A percentile compares a stretch with the other conserved stretches of the same genome.
phyloP scores from a whole-genome alignment of 2,888 invertebrate species.

The Drosophila setosimentum region DNA sequence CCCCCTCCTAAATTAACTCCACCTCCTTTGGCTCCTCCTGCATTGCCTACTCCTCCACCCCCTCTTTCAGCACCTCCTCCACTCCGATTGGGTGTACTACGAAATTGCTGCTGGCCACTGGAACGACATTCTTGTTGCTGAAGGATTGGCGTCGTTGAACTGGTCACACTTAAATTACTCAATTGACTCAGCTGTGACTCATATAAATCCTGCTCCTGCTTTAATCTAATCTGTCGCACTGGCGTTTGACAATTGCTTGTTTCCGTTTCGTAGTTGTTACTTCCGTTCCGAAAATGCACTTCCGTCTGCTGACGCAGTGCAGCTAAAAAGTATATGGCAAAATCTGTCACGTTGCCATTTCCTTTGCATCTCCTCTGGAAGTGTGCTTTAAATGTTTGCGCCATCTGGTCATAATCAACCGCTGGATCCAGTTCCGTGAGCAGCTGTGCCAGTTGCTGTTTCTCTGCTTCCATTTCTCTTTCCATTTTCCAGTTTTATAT shows the following conservation, averaged over 20 bases:
- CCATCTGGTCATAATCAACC: conserved; percentile 29
- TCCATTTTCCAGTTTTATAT: conserved; percentile 29
- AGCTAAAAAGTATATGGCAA: conserved; percentile 87
- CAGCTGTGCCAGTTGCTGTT: conserved; percentile 48
- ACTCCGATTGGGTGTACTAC: conserved; percentile 66
- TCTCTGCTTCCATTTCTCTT: conserved; percentile 33
- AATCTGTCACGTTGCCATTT: conserved; percentile 85
- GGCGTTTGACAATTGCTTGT: conserved; percentile 72
- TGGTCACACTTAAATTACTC: conserved; percentile 46
- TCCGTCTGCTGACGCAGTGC: conserved; percentile 87
- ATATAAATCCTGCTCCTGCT: conserved; percentile 30
- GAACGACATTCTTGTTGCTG: conserved; percentile 47
- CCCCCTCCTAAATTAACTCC: not conserved
- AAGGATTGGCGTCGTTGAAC: conserved; percentile 43
- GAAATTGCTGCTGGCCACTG: conserved; percentile 37
- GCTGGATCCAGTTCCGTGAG: conserved; percentile 43
- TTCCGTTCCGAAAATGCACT: conserved; percentile 81
- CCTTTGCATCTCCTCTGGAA: conserved; percentile 37
- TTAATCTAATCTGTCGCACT: conserved; percentile 29
- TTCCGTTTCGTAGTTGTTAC: conserved; percentile 54
- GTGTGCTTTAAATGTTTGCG: conserved; percentile 53
- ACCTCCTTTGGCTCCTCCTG: not conserved
- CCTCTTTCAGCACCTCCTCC: conserved; percentile 33
- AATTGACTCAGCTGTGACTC: conserved; percentile 45
- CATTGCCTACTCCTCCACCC: not conserved